Base-by-base conservation (phyloP, 2,888 invertebrate genomes). In the Flexamia atlantica region DNA sequence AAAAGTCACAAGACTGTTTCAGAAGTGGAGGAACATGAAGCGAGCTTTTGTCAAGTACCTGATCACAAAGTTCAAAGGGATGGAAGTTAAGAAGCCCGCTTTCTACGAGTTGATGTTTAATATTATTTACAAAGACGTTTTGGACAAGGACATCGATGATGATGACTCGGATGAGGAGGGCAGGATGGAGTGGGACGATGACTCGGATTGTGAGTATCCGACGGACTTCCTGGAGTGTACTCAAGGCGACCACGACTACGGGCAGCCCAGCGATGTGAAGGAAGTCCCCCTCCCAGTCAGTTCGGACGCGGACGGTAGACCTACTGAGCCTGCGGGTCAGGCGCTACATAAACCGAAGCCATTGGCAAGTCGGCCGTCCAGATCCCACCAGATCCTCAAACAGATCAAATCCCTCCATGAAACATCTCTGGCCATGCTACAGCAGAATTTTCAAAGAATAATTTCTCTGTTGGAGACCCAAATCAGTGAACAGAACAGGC, bases 1-100 rank as follows among this genome's bases (percentile, higher is more conserved):
- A 50, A 76, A 76, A 28, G 42, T 42, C 20, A 1, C 17, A 2
- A 76, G 40, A 12, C 14, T 76, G 14, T 76, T 28, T 46, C 74
- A 76, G 23, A 76, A 46, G 36, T 76, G 74, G 74, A 42, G 46
- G 46, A 76, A 76, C 12, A 76, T 76, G 46, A 76, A 76, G 25
- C 46, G 23, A 25, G 28, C 28, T 14, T 42, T 46, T 40, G 40
- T 46, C 9, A 42, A 76, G 23, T 42, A 72, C 20, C 36, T n/a
- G 1, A 9, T 40, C 7, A 17, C n/a, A 14, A 76, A 76, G 28
- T 28, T 10, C 25, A 23, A 17, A 12, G 28, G 74, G 20, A 76
- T 12, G 46, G 30, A 42, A 28, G 28, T 7, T 1, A 42, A 14
- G 14, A 42, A 28, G 17, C 74, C 74, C 2, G 1, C n/a, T 12